Percentiles rank a stretch among this genome's conserved stretches.
These are phyloP conservation scores for Pomatorhinus ruficollis DNA, from an alignment of 2,113 vertebrate genomes.

Conservation along the genomic window DNA sequence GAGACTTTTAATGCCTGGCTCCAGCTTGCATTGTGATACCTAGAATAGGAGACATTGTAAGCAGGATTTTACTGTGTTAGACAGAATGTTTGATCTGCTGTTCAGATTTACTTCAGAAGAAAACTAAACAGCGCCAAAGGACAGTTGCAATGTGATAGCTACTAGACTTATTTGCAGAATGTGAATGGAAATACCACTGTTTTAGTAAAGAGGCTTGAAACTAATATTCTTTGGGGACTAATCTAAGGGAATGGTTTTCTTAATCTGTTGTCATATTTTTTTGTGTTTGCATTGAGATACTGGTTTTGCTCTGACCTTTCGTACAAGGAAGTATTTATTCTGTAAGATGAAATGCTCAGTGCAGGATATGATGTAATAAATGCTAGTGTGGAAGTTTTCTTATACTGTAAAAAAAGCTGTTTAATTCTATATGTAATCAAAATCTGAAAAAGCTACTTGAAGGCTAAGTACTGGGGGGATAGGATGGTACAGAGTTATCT, in stretches of 20 bases:
- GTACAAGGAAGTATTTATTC: neutral
- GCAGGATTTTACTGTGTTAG: neutral
- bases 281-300: neutral
- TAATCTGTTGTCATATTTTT: neutral
- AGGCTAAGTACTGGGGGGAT: neutral
- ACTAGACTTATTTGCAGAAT: neutral
- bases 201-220: neutral
- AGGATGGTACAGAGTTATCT: neutral
- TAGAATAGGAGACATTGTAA: neutral
- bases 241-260: neutral
- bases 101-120: neutral
- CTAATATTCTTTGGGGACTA: neutral
- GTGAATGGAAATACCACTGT: neutral
- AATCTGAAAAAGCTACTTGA: neutral
- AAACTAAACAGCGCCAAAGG: neutral
- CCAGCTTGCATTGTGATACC: neutral
- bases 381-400: neutral
- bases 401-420: neutral
- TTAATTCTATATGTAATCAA: neutral
- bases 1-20: neutral
- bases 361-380: neutral
- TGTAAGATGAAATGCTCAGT: neutral
- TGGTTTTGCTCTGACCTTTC: neutral
- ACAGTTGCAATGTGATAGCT: neutral
- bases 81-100: neutral